phyloP scores from a whole-genome alignment of 2,113 vertebrate species.

The Xiphophorus maculatus region DNA sequence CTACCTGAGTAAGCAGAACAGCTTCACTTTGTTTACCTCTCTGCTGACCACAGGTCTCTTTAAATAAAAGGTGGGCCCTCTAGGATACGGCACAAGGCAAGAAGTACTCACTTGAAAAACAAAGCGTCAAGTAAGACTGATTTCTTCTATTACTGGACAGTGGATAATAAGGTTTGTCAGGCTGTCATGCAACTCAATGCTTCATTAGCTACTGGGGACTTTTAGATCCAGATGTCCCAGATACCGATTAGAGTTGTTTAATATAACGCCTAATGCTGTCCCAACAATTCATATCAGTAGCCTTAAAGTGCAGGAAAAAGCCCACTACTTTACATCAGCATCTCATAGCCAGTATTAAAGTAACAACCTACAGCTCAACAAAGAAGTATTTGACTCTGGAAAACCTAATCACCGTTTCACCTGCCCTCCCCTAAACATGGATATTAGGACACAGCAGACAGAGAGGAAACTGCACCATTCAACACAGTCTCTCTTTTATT shows the following conservation, averaged over 20 bases:
- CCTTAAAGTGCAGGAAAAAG: too few species aligned
- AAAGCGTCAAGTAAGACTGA: not conserved
- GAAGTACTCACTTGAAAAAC: not conserved
- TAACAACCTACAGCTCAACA: too few species aligned
- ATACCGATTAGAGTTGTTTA: not conserved
- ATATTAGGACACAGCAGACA: not conserved
- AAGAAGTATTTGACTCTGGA: not conserved
- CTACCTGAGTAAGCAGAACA: slow-evolving; percentile 71
- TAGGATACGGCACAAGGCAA: not conserved
- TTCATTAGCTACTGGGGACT: not conserved
- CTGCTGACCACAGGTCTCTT: slow-evolving; percentile 47
- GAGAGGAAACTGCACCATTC: not conserved
- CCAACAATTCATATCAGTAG: too few species aligned
- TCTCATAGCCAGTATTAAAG: too few species aligned
- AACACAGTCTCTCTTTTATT: not conserved
- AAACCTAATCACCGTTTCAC: not conserved
- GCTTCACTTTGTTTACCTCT: slow-evolving; percentile 37
- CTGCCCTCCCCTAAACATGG: too few species aligned
- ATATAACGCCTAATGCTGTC: not conserved
- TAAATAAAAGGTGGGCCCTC: slow-evolving; percentile 11
- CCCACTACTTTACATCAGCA: too few species aligned
- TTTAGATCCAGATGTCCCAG: not conserved
- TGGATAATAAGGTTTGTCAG: not conserved
- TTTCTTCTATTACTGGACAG: not conserved
- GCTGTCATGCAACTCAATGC: not conserved